Percentiles rank a stretch among this genome's conserved stretches.
phyloP scores from a whole-genome alignment of 92 coral and sea anemone genomes.

The Muricea muricata region DNA sequence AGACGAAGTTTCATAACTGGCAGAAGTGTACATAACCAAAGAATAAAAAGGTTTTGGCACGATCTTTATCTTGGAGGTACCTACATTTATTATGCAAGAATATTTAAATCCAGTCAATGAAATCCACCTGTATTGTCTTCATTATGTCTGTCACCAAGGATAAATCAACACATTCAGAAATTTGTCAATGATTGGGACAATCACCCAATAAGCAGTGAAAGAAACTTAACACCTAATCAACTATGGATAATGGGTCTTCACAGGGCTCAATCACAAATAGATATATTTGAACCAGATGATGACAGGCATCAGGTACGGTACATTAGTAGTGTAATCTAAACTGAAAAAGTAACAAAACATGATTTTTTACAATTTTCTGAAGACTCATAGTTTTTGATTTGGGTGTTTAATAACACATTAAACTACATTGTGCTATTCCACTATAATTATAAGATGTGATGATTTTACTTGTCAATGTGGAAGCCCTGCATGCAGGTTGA shows the following conservation, averaged over 20 bases:
- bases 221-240: constrained; percentile 9
- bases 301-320: constrained; percentile 6
- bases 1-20: constrained; percentile 26
- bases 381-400: no score
- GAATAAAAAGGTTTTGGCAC: constrained; percentile 18
- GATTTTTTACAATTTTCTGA: no score
- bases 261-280: not conserved
- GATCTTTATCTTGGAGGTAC: constrained; percentile 26
- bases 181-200: constrained; percentile 27
- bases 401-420: no score
- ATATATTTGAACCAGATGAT: not conserved
- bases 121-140: constrained; percentile 14
- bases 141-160: constrained; percentile 30
- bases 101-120: constrained; percentile 17
- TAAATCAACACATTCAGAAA: not conserved
- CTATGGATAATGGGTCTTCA: constrained; percentile 15
- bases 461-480: no score
- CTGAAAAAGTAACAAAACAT: no score
- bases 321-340: no score
- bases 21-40: constrained; percentile 24
- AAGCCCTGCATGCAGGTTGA: no score
- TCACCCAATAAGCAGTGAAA: constrained; percentile 33
- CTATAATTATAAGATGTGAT: no score
- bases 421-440: no score
- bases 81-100: constrained; percentile 14